A percentile compares a stretch with the other conserved stretches of the same genome.
phyloP scores from a whole-genome alignment of 23 tunicate genomes.

The Ciona savignyi region DNA sequence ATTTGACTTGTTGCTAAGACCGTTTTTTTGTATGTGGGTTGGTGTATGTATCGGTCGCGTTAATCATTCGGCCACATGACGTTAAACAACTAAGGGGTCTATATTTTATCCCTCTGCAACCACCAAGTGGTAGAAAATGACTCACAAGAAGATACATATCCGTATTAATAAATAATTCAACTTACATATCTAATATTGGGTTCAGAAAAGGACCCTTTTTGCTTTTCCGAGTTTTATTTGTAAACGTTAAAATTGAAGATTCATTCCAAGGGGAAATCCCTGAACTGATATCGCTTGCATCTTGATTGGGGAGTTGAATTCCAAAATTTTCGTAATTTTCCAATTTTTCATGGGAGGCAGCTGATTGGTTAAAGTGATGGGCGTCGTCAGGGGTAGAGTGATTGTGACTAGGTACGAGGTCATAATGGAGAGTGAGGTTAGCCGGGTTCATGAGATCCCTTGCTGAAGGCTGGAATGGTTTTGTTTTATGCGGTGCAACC shows the following conservation, averaged over 20 bases:
- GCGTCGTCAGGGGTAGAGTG: background rate
- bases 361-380: background rate
- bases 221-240: background rate
- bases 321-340: background rate
- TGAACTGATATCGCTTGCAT: background rate
- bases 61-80: too few relatives aligned
- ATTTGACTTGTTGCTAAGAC: too few relatives aligned
- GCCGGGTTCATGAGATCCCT: constrained; percentile 1
- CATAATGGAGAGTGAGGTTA: constrained; percentile 1
- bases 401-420: background rate
- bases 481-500: too few relatives aligned
- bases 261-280: background rate
- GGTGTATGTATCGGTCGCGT: too few relatives aligned
- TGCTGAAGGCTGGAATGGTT: constrained; percentile 3
- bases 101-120: too few relatives aligned
- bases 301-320: too few relatives aligned
- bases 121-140: too few relatives aligned
- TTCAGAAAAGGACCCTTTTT: background rate
- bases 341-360: background rate
- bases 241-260: background rate
- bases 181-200: background rate
- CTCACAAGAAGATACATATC: too few relatives aligned
- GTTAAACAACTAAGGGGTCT: too few relatives aligned
- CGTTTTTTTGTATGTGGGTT: too few relatives aligned
- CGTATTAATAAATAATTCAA: too few relatives aligned